Evolutionary conservation across 1,140 invertebrate species (phyloP).

Genomic region (Portunus trituberculatus): DNA sequence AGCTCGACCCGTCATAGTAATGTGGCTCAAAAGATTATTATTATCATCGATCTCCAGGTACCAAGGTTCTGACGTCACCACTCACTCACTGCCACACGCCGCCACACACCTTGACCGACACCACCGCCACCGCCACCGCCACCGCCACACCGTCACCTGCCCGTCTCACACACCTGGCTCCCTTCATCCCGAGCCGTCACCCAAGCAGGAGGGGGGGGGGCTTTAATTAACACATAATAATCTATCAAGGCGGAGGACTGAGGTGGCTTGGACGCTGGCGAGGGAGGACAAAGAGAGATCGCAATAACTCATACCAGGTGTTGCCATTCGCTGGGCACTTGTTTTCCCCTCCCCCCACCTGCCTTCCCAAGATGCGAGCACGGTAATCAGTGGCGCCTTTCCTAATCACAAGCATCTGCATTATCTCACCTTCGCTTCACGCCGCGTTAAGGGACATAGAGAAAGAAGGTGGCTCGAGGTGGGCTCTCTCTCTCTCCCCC

Average conservation of each 20-base stretch:
- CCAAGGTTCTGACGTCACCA: not conserved
- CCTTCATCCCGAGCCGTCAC: no score
- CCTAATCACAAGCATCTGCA: not conserved
- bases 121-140: not conserved
- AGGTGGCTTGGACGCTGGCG: not conserved
- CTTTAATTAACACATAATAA: not conserved
- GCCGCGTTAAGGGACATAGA: not conserved
- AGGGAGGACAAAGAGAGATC: not conserved
- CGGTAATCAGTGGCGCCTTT: not conserved
- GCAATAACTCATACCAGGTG: not conserved
- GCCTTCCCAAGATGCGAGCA: not conserved
- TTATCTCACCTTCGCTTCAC: not conserved
- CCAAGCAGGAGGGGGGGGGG: not conserved
- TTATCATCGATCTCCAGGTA: slow-evolving; percentile 13
- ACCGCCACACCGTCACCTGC: not conserved
- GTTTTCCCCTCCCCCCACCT: not conserved
- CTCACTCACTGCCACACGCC: slow-evolving; percentile 2
- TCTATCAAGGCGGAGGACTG: not conserved
- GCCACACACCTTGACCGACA: not conserved
- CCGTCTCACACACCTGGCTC: no score
- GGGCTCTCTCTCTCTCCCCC: no score
- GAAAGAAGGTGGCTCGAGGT: no score
- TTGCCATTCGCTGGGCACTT: not conserved
- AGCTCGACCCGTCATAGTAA: not conserved
- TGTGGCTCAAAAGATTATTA: slow-evolving; percentile 23